Conservation (phyloP, 2,888 invertebrate genomes). For the Harpalus rubripes region DNA sequence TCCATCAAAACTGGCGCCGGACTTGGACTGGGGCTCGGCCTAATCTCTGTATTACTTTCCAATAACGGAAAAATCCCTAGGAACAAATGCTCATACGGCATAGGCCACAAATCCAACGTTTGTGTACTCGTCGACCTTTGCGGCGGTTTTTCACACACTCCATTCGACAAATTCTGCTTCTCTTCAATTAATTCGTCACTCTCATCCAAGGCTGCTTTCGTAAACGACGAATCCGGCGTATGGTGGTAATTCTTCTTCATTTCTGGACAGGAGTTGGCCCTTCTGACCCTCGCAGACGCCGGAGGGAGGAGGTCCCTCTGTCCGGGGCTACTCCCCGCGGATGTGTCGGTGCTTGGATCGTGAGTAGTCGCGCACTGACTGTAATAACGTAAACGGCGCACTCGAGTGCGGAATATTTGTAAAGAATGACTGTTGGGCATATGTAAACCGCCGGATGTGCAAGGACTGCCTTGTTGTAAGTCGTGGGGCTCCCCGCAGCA, state of each 20-base stretch:
- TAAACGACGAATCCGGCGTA: conserved; percentile 65
- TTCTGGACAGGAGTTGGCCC: conserved; percentile 85
- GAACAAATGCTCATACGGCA: conserved; percentile 87
- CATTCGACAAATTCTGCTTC: conserved; percentile 68
- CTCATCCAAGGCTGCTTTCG: conserved; percentile 74
- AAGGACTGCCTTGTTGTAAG: conserved; percentile 78
- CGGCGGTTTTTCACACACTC: conserved; percentile 65
- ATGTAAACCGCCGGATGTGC: conserved; percentile 81
- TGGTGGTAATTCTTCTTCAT: conserved; percentile 77
- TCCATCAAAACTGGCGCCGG: conserved; percentile 73
- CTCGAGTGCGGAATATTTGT: conserved; percentile 80
- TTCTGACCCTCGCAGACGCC: conserved; percentile 77
- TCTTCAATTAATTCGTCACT: conserved; percentile 73
- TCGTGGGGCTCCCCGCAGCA: conserved; percentile 66
- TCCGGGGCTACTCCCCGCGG: conserved; percentile 77
- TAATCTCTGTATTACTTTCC: conserved; percentile 73
- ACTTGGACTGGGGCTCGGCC: conserved; percentile 75
- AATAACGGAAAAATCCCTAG: conserved; percentile 82
- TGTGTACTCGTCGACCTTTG: conserved; percentile 78
- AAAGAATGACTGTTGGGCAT: conserved; percentile 81
- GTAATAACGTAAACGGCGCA: conserved; percentile 81
- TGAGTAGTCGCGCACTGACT: conserved; percentile 81
- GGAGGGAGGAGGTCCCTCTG: conserved; percentile 69
- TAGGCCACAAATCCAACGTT: conserved; percentile 85
- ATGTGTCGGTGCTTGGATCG: conserved; percentile 70